Percentiles rank a stretch among this genome's conserved stretches.
phyloP scores from a whole-genome alignment of 2,888 invertebrate species.

The Pollenia angustigena region DNA sequence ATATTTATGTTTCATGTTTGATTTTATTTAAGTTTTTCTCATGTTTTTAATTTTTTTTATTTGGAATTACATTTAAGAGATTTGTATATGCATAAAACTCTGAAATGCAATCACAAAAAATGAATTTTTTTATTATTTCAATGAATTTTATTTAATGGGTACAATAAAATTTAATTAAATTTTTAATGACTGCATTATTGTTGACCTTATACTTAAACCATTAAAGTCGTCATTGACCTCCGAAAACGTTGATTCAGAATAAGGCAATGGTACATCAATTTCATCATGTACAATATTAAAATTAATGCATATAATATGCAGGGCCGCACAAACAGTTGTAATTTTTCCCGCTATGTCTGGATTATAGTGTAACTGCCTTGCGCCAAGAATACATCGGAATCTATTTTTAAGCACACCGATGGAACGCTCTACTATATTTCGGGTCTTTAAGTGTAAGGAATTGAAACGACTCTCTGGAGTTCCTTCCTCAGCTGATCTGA shows the following conservation, averaged over 20 bases:
- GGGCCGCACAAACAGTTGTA: background rate
- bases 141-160: background rate
- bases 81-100: too few species aligned
- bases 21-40: too few species aligned
- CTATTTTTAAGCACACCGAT: background rate
- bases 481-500: background rate
- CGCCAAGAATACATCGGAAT: conserved; percentile 7
- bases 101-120: too few species aligned
- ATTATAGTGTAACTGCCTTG: conserved; percentile 8
- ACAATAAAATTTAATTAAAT: background rate
- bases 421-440: background rate
- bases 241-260: background rate
- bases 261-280: background rate
- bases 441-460: background rate
- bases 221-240: background rate
- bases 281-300: background rate
- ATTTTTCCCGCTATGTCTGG: background rate
- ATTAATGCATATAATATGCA: background rate
- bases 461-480: conserved; percentile 8
- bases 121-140: background rate
- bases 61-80: too few species aligned
- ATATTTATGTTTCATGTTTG: too few species aligned
- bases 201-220: background rate
- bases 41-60: too few species aligned
- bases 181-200: conserved; percentile 5